These are phyloP conservation scores for Apamea sordens DNA, from an alignment of 2,888 invertebrate species.

Conservation along the genomic window DNA sequence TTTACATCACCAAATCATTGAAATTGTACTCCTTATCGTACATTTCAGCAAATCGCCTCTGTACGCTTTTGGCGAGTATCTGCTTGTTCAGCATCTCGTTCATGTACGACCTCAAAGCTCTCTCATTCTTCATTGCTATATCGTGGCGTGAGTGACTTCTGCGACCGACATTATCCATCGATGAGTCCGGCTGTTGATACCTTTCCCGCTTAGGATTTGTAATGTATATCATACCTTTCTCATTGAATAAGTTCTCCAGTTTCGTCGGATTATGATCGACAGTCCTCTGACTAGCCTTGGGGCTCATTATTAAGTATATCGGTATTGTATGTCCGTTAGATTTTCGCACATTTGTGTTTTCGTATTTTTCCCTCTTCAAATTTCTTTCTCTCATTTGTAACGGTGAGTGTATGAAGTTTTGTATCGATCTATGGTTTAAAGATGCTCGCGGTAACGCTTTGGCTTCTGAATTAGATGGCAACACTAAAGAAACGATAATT, in stretches of 20 bases:
- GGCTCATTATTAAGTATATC: background rate
- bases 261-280: rapidly evolving
- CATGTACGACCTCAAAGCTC: background rate
- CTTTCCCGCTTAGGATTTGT: conserved; percentile 4
- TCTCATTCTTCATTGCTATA: rapidly evolving
- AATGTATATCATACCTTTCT: conserved; percentile 16
- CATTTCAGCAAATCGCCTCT: background rate
- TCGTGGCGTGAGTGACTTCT: background rate
- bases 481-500: conserved; percentile 12
- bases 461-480: background rate
- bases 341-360: conserved; percentile 6
- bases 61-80: background rate
- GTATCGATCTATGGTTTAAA: background rate
- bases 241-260: conserved; percentile 14
- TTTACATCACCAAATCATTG: conserved; percentile 42
- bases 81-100: conserved; percentile 19
- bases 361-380: background rate
- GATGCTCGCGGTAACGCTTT: background rate
- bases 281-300: background rate
- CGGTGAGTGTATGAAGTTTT: background rate
- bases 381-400: background rate
- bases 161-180: background rate
- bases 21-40: conserved; percentile 29
- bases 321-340: background rate
- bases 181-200: background rate